A percentile compares a stretch with the other conserved stretches of the same genome.
These are phyloP conservation scores for Loris lydekkerianus DNA, from an alignment of 2,797 vertebrate genomes.

Conservation along the genomic window DNA sequence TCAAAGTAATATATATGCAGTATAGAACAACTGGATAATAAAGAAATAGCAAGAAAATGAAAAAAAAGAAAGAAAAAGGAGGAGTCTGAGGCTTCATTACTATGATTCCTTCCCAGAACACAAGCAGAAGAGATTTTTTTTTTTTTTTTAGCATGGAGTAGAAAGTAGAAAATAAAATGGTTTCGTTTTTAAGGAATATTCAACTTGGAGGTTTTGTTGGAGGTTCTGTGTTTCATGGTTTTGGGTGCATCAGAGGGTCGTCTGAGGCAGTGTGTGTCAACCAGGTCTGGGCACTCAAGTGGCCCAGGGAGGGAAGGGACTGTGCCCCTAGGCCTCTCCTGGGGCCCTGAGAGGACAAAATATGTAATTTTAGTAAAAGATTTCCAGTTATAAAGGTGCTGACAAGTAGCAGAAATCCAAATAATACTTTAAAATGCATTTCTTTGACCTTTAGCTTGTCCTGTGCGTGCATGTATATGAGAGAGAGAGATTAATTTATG, in stretches of 20 bases:
- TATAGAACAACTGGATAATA: too few relatives aligned
- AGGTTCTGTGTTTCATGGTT: slow-evolving; percentile 35
- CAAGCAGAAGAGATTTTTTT: neutral
- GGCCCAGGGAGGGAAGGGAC: slow-evolving; percentile 78
- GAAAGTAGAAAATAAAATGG: slow-evolving; percentile 26
- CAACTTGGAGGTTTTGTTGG: slow-evolving; percentile 25
- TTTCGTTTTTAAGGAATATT: neutral
- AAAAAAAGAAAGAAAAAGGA: neutral
- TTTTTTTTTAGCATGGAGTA: neutral
- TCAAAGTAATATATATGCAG: too few relatives aligned
- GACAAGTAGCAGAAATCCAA: slow-evolving; percentile 36
- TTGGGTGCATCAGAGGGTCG: slow-evolving; percentile 51
- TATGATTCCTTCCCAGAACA: neutral
- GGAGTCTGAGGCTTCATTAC: neutral
- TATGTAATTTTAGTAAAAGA: slow-evolving; percentile 63
- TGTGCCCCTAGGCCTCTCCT: slow-evolving; percentile 61
- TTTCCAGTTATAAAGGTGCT: slow-evolving; percentile 69
- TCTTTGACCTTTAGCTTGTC: neutral
- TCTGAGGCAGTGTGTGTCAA: slow-evolving; percentile 8
- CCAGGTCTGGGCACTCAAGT: slow-evolving; percentile 32
- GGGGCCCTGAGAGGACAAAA: slow-evolving; percentile 51
- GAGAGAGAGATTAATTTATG: neutral
- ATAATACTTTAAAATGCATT: neutral
- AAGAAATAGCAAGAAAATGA: too few relatives aligned
- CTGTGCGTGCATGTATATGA: neutral